phyloP scores from a whole-genome alignment of 2,113 vertebrate species.

The Colaptes auratus region DNA sequence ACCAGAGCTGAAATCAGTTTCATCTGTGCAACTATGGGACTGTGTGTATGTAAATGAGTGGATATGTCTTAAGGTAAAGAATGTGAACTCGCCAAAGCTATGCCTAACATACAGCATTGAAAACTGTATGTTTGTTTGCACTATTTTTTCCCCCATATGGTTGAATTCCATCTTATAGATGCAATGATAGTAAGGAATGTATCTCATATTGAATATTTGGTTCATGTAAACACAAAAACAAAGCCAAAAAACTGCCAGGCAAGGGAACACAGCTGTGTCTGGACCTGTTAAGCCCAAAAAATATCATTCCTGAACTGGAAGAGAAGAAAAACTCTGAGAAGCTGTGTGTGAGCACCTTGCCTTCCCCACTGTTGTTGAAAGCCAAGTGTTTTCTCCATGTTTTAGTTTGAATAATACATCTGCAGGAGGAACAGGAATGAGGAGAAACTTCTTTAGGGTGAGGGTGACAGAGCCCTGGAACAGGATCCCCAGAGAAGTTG shows the following conservation, averaged over 20 bases:
- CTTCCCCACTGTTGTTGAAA: conserved; percentile 7
- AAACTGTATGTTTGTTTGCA: background rate
- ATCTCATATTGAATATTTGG: background rate
- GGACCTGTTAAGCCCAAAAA: background rate
- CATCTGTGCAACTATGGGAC: background rate
- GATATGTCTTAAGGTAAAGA: background rate
- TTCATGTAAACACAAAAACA: background rate
- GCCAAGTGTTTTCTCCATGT: background rate
- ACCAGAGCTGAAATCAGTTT: background rate
- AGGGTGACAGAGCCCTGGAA: too few relatives aligned
- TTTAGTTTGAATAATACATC: background rate
- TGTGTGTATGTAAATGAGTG: background rate
- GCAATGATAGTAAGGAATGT: background rate
- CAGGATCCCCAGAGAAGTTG: too few relatives aligned
- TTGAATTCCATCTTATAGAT: background rate
- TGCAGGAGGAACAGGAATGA: background rate
- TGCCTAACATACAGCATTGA: background rate
- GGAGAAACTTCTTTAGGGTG: too few relatives aligned
- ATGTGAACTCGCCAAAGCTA: background rate
- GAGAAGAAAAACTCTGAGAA: too few relatives aligned
- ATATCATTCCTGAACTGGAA: background rate
- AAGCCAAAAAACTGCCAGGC: background rate
- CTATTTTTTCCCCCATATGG: background rate
- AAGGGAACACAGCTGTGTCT: background rate
- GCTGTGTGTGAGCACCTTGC: background rate